These are phyloP conservation scores for Chrysolina oricalcia DNA, from an alignment of 2,888 invertebrate species.

Conservation along the genomic window DNA sequence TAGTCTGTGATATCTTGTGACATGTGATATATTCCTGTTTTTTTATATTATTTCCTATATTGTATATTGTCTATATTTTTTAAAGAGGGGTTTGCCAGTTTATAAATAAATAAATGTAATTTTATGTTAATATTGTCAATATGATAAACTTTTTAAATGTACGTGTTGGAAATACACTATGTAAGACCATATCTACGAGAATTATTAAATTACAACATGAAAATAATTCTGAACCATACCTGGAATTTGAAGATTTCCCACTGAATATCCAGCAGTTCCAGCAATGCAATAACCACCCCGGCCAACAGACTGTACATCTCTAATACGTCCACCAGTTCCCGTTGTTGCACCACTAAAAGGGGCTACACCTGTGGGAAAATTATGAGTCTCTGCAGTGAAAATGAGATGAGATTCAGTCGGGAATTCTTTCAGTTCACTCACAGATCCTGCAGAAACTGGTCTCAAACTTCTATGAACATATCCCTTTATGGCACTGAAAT, in stretches of 20 bases:
- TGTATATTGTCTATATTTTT: too few relatives aligned
- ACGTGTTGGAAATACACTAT: too few relatives aligned
- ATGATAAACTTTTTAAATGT: too few relatives aligned
- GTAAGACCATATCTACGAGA: too few relatives aligned
- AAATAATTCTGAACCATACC: constrained; percentile 72
- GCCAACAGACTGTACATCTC: constrained; percentile 97
- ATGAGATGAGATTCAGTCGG: constrained; percentile 87
- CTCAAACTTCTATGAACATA: constrained; percentile 81
- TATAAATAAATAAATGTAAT: too few relatives aligned
- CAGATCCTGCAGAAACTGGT: constrained; percentile 79
- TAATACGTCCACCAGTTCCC: constrained; percentile 95
- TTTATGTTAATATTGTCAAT: too few relatives aligned
- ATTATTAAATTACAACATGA: background rate
- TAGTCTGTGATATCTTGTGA: too few relatives aligned
- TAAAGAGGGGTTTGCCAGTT: too few relatives aligned
- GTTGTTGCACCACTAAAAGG: constrained; percentile 99
- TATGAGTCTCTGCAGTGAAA: constrained; percentile 99
- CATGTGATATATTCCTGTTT: too few relatives aligned
- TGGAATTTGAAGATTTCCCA: constrained; percentile 93
- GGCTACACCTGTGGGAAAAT: constrained; percentile 97
- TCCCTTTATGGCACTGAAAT: constrained; percentile 88
- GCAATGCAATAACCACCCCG: constrained; percentile 95
- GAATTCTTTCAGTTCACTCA: constrained; percentile 75
- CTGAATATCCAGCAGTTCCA: constrained; percentile 96
- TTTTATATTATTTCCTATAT: too few relatives aligned